These are phyloP conservation scores for Flabesymbios commensalis DNA, from an alignment of 2,888 invertebrate species.

Conservation along the genomic window DNA sequence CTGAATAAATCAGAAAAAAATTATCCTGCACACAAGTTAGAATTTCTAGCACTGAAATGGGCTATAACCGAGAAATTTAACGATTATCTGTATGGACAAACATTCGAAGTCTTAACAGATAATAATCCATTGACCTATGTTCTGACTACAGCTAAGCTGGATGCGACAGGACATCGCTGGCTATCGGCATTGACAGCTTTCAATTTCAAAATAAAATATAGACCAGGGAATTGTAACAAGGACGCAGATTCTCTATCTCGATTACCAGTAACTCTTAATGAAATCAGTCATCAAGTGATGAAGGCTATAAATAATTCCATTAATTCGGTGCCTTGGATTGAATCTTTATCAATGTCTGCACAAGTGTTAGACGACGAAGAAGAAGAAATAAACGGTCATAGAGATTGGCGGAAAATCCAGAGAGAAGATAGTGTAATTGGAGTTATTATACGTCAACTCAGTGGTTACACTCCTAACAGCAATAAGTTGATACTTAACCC, in stretches of 20 bases:
- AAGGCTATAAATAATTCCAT: not conserved
- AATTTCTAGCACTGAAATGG: constrained; percentile 6
- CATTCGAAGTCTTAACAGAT: not conserved
- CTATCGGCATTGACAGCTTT: no score
- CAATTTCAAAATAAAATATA: not conserved
- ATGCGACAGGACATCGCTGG: no score
- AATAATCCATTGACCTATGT: no score
- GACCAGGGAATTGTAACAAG: not conserved
- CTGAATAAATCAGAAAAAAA: not conserved
- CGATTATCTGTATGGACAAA: not conserved
- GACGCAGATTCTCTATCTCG: not conserved
- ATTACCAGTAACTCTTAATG: not conserved
- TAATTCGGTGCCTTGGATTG: not conserved
- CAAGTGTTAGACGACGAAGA: not conserved
- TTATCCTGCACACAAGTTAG: constrained; percentile 2
- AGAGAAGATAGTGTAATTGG: no score
- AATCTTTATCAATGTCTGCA: not conserved
- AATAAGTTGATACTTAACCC: no score
- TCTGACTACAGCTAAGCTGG: no score
- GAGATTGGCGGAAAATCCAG: not conserved
- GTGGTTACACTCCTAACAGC: no score
- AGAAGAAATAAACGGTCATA: not conserved
- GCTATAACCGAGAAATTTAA: constrained; percentile 1
- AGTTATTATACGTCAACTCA: not conserved
- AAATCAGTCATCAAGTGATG: not conserved